Base-by-base conservation (phyloP, 2,113 vertebrate genomes). In the Xenus cinereus region DNA sequence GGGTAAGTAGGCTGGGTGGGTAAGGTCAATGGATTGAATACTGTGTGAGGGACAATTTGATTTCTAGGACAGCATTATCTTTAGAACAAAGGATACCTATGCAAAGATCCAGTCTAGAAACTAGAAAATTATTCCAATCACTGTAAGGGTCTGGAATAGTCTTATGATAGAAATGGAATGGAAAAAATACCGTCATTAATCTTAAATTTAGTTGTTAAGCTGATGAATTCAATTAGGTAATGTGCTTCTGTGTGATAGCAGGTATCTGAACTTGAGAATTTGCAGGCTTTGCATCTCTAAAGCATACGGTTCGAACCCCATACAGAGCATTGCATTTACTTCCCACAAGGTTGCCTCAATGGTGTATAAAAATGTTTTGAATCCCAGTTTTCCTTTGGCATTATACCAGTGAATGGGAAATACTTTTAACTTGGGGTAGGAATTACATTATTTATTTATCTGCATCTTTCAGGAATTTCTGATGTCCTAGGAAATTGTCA, bases 11-110 rank as follows among this genome's bases (percentile, higher is more conserved):
- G 41, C 41, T 54, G 62, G 71, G 62, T 45, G 76, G 60, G 10
- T 50, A 19, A 80, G 6, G 60, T 67, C 4, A 7, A 26, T 27
- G 12, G 35, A 12, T 19, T 54, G 39, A 68, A 35, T 32, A 17
- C 6, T 51, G 1, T 8, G 7, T 59, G n/a, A 63, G 5, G 9
- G 30, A n/a, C 28, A 48, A 62, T 0, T 7, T 14, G 14, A 39
- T 66, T 57, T 67, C 17, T n/a, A 67, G 84, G 48, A 53, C 24
- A 62, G 32, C 32, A 16, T 28, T 72, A 45, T 45, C n/a, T 43
- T 41, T 48, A 75, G 56, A 81, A 68, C 12, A 32, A 68, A 89
- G 33, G 35, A 28, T 68, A 53, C 33, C 30, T 60, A 3, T 23
- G 14, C 1, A 1, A 19, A 60, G 19, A 63, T 54, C 12, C 5